Evolutionary conservation across 1,140 invertebrate genomes (phyloP), one percentile per base, ranked within the genome.

Genomic region (Temnothorax curvispinosus): DNA sequence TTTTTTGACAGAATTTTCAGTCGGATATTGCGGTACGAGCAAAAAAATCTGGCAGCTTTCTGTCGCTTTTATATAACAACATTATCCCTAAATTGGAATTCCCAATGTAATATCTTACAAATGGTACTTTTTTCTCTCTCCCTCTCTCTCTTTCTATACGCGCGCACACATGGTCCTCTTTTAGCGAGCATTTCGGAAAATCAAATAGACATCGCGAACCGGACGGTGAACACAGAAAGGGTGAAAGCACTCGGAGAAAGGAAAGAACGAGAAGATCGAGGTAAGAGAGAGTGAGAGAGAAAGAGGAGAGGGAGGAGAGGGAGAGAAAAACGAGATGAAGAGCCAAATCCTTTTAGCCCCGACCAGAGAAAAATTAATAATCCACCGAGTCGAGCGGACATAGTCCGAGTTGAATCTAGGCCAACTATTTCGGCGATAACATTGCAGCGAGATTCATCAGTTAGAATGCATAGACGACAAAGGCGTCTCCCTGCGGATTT

Each of bases 391-490:
- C 44, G 81, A 90, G 82, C 87, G 82, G 8, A 75, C 87, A 47
- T 15, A 84, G 81, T 77, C 75, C 60, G 71, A 62, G 76, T 64
- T 91, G 89, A 91, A 91, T 90, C 89, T 90, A 89, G 86, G 89
- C 89, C 89, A 91, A 91, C 89, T 90, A 91, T 90, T 90, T 90
- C 82, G 71, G 77, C 81, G 86, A 87, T 87, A 90, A 90, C 89
- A 88, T 90, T 71, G 82, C 86, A 77, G 60, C 80, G 76, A 87
- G 89, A 91, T 90, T 91, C 89, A 91, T 91, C 89, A 90, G 87
- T 91, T 90, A 88, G 86, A 90, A 90, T 90, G 82, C 82, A 86
- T 44, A 62, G 64, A 76, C 52, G 72, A 64, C 75, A 90, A 90
- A 90, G 81, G 89, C 86, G 71, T 56, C 65, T 60, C 69, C 21